Evolutionary conservation across 2,888 invertebrate genomes (phyloP), one percentile per base, ranked within the genome.

Genomic region (Apotomis turbidana): DNA sequence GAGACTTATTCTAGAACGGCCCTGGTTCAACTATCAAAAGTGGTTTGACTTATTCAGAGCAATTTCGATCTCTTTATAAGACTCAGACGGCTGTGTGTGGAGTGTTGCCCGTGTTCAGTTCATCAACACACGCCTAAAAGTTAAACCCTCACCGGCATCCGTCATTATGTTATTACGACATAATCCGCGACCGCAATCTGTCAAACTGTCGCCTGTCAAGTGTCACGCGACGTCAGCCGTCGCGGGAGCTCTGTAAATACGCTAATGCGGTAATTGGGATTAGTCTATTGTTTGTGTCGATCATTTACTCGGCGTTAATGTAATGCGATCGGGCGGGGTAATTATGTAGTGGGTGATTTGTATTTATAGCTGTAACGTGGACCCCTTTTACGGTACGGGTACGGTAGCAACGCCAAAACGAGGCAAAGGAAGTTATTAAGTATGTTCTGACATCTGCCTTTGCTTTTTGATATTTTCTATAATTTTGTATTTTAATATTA

Each of bases 141-240:
- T 59, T 4, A 5, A 9, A 9, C 27, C 36, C 49, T 49, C 36
- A n/a, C 64, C 46, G 8, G 44, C 44, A 54, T 54, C 27, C 46
- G 15, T 62, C 57, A 71, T 54, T 60, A 58, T 51, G 52, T 54
- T 63, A 63, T 67, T 74, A 62, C 62, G 54, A 63, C 54, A 70
- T 69, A 59, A 41, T 41, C 60, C 57, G 59, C 58, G 71, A 13
- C 71, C 71, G 74, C 74, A 71, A 74, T 74, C 70, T 74, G 70
- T 71, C 74, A 74, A 67, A 61, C 67, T 62, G 72, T 68, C 62
- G 63, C 63, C 55, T 70, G 73, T 70, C 67, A 62, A 60, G 54
- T 69, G 63, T 71, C 74, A 62, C 67, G 59, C 49, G 49, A 9
- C 9, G 44, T 44, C 27, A 27, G 41, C 41, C 1, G 41, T 41